Evolutionary conservation across 1,140 invertebrate species (phyloP), one percentile per base, ranked within the genome.

Genomic region (Charaxes varanes): DNA sequence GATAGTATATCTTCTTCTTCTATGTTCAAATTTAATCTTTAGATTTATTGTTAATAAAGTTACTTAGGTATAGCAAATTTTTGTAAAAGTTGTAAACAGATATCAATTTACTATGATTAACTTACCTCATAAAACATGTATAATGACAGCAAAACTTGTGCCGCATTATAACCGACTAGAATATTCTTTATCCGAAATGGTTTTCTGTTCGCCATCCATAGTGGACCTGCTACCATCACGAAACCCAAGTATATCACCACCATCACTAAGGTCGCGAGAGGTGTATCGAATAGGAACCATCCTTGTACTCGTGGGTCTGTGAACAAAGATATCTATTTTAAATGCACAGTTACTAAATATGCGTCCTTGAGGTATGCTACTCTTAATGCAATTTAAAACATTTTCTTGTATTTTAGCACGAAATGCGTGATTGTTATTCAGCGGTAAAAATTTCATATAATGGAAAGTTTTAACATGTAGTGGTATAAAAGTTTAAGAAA

Each of bases 281-380:
- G 96, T 16, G 92, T 92, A 38, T 94, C 90, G 93, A 98, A 97
- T 0, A 98, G 80, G 0, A 94, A 91, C 93, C 95, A 98, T 71
- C 94, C 90, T 68, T 90, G 90, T 15, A 97, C 94, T 51, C 97
- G 85, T 2, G 93, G 92, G 87, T 97, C 96, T 90, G 41, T 19
- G 84, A 49, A 76, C 87, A 60, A 49, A 6, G 11, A n/a, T n/a
- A n/a, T 22, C 14, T 32, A 4, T 15, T 18, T 13, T 27, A 12
- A 41, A 18, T 36, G 16, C 19, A 38, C 21, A 28, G 11, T 30
- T 26, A 4, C 23, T 5, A 6, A 26, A 3, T 11, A 7, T 2
- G 2, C 10, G 4, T 12, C 23, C 23, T 7, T 12, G 23, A 12
- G 13, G 13, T 6, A 4, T 1, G n/a, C n/a, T n/a, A n/a, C n/a